These are phyloP conservation scores for Drosophila subsilvestris DNA, from an alignment of 2,888 invertebrate species.

Conservation along the genomic window DNA sequence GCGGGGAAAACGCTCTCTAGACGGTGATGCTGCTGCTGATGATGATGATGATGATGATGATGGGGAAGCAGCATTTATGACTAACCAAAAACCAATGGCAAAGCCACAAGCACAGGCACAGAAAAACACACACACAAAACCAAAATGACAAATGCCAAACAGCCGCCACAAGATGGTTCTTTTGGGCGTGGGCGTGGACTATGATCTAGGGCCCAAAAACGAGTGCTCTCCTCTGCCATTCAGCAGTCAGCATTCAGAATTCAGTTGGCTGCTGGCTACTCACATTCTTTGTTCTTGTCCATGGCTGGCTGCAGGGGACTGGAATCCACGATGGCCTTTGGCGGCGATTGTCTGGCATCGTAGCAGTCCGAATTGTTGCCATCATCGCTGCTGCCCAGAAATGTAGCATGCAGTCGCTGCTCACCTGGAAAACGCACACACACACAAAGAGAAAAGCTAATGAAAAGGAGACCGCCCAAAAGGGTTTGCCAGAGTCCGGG, in stretches of 20 bases:
- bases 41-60: slow-evolving; percentile 8
- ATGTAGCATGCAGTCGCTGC: slow-evolving; percentile 83
- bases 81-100: slow-evolving; percentile 39
- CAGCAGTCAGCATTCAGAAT: neutral
- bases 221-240: neutral
- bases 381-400: slow-evolving; percentile 83
- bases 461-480: neutral
- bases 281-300: slow-evolving; percentile 99
- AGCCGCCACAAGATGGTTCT: slow-evolving; percentile 58
- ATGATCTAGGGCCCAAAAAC: slow-evolving; percentile 19
- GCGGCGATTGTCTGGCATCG: slow-evolving; percentile 88
- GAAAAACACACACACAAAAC: slow-evolving; percentile 19
- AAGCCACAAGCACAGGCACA: neutral
- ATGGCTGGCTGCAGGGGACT: slow-evolving; percentile 96
- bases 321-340: slow-evolving; percentile 96
- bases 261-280: slow-evolving; percentile 84
- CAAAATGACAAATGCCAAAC: slow-evolving; percentile 73
- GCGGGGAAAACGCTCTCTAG: slow-evolving; percentile 10
- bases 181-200: slow-evolving; percentile 53
- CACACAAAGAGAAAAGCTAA: neutral
- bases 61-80: slow-evolving; percentile 42
- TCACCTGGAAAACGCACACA: slow-evolving; percentile 73
- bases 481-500: neutral
- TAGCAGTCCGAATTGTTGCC: slow-evolving; percentile 83
- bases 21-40: slow-evolving; percentile 35